Evolutionary conservation across 2,797 vertebrate genomes (phyloP).

Genomic region (Cuniculus paca): DNA sequence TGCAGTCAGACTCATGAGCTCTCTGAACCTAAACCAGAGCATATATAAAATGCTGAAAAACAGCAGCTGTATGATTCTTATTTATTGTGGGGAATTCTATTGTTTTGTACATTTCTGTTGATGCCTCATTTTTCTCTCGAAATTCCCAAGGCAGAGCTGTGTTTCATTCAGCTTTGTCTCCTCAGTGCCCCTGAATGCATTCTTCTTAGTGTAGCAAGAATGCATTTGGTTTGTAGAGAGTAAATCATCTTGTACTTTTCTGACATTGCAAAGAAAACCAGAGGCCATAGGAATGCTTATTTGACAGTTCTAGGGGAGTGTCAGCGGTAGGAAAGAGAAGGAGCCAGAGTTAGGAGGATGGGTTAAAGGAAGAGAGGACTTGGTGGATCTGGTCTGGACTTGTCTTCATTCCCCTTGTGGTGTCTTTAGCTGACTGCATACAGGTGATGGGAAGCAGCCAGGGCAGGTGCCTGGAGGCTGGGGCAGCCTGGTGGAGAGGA

Average conservation of each 20-base stretch:
- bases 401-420: neutral
- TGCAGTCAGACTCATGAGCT: neutral
- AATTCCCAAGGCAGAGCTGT: neutral
- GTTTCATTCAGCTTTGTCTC: neutral
- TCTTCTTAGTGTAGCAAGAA: neutral
- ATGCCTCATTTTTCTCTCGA: neutral
- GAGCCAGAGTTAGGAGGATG: neutral
- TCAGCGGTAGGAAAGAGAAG: neutral
- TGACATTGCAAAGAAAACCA: neutral
- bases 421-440: neutral
- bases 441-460: neutral
- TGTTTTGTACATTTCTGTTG: neutral
- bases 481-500: neutral
- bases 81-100: neutral
- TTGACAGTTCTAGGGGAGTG: neutral
- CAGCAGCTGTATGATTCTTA: neutral
- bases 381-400: neutral
- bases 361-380: neutral
- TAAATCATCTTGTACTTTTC: neutral
- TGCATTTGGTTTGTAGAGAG: neutral
- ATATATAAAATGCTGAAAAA: fast-evolving
- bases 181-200: neutral
- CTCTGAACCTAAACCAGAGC: neutral
- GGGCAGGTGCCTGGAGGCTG: neutral
- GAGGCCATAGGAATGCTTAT: neutral